These are phyloP conservation scores for Chironex yamaguchii DNA, from an alignment of 30 jellyfish, hydroid and myxozoan species.

Conservation along the genomic window DNA sequence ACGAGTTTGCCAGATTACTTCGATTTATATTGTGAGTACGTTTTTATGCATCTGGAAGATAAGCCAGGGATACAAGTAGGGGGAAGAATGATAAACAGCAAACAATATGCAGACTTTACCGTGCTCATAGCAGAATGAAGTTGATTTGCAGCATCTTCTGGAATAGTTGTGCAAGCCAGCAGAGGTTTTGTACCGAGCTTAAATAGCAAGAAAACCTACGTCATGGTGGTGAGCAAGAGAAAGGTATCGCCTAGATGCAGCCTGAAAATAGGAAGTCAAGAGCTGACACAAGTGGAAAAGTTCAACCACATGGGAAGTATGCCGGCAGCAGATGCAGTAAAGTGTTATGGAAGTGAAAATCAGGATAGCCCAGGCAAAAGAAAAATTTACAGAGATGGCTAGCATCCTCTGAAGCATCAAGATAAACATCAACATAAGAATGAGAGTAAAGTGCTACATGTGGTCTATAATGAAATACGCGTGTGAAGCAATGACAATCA, in stretches of 20 bases:
- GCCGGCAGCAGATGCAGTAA: not conserved
- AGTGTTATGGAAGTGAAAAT: constrained; percentile 14
- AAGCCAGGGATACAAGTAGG: not conserved
- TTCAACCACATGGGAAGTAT: not conserved
- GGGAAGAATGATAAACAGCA: too few species aligned
- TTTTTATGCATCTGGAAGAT: not conserved
- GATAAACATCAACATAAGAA: too few species aligned
- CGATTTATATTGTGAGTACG: not conserved
- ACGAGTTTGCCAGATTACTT: not conserved
- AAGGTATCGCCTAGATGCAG: not conserved
- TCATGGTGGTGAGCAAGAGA: constrained; percentile 10
- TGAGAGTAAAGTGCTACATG: too few species aligned
- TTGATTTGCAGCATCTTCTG: too few species aligned
- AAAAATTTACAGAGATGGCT: too few species aligned
- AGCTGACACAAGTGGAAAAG: not conserved
- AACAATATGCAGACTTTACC: too few species aligned
- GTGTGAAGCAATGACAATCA: too few species aligned
- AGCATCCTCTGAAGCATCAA: too few species aligned
- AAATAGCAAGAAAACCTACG: not conserved
- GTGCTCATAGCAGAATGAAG: too few species aligned
- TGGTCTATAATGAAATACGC: too few species aligned
- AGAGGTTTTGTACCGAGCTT: too few species aligned
- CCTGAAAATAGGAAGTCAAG: not conserved
- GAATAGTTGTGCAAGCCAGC: too few species aligned
- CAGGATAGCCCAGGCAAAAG: constrained; percentile 26